A percentile compares a stretch with the other conserved stretches of the same genome.
phyloP scores from a whole-genome alignment of 1,140 invertebrate genomes.

The Proctacanthus coquilletti region DNA sequence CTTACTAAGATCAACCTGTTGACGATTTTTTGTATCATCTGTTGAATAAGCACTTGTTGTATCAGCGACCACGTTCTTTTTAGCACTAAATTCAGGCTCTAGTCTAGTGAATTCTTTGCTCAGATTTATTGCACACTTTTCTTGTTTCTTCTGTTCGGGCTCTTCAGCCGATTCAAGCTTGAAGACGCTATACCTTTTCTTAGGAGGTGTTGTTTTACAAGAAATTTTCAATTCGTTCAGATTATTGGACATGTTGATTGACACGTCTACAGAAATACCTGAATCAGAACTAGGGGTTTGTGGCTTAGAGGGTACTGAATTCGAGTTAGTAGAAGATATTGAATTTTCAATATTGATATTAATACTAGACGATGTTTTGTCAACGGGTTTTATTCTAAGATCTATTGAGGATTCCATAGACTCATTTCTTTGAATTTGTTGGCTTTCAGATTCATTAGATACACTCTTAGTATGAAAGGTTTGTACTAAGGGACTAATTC shows the following conservation, averaged over 20 bases:
- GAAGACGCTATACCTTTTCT: slow-evolving; percentile 3
- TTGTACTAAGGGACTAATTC: too few species aligned
- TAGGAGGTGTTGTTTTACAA: slow-evolving; percentile 18
- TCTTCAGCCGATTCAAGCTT: too few species aligned
- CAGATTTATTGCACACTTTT: slow-evolving; percentile 16
- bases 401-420: too few species aligned
- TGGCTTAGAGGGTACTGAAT: neutral
- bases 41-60: too few species aligned
- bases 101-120: slow-evolving; percentile 12
- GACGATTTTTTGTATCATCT: too few species aligned
- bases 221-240: slow-evolving; percentile 5
- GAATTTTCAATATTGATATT: too few species aligned
- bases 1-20: slow-evolving; percentile 33
- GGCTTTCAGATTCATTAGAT: too few species aligned
- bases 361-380: too few species aligned
- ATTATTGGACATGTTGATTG: slow-evolving; percentile 11
- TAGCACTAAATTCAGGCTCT: neutral
- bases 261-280: slow-evolving; percentile 11
- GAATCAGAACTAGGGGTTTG: neutral
- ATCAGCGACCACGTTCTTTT: neutral
- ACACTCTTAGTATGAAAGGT: too few species aligned
- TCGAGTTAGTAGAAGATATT: neutral
- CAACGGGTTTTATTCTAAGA: too few species aligned
- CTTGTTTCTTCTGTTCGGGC: neutral
- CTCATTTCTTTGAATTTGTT: too few species aligned